phyloP scores from a whole-genome alignment of 2,113 vertebrate species.

The Clarias gariepinus region DNA sequence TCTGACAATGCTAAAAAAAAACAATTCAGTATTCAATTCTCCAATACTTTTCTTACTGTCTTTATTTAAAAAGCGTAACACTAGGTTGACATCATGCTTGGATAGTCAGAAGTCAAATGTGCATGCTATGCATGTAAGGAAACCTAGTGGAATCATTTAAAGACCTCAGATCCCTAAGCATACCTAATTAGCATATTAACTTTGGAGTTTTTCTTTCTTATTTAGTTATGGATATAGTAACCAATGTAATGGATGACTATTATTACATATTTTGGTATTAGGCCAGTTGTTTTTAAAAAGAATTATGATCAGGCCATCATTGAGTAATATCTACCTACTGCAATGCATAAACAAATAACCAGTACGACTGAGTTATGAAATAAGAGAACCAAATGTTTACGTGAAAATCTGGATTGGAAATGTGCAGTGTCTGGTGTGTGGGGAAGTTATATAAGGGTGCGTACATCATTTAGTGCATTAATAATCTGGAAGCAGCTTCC shows the following conservation, averaged over 20 bases:
- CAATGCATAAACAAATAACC: not conserved
- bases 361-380: not conserved
- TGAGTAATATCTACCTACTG: not conserved
- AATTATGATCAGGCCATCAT: not conserved
- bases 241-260: not conserved
- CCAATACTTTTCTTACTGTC: no score
- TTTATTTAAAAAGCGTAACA: not conserved
- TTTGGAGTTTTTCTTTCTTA: no score
- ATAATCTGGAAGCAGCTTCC: not conserved
- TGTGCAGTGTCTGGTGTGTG: not conserved
- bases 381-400: not conserved
- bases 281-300: not conserved
- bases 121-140: not conserved
- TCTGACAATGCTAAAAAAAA: not conserved
- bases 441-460: no score
- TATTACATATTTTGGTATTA: not conserved
- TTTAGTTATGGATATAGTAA: no score
- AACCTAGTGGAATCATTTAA: not conserved
- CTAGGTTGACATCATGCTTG: not conserved
- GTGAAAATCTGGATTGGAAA: not conserved
- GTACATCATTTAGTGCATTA: not conserved
- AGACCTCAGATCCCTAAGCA: not conserved
- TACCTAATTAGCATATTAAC: not conserved
- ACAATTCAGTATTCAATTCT: not conserved
- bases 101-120: not conserved